Evolutionary conservation across 2,113 vertebrate species (phyloP), one percentile per base, ranked within the genome.

Genomic region (Passer domesticus): DNA sequence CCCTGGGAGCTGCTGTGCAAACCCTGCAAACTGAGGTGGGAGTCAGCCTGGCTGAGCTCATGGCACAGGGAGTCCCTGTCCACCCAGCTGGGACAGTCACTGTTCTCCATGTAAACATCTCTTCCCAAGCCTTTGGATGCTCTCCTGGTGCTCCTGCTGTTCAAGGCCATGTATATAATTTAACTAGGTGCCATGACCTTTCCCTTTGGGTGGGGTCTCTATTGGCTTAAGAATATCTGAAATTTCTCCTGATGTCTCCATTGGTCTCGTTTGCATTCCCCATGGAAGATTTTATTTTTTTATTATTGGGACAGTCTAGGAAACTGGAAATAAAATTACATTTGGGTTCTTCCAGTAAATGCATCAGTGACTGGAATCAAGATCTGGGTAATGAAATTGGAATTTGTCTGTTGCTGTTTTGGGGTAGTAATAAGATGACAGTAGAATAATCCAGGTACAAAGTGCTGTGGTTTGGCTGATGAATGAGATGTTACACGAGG

Each of bases 301-400:
- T 76, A 11, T 64, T 49, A 49, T 59, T 75, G 53, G 50, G 49
- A 50, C 33, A 87, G 46, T 79, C 66, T 79, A 73, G 67, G 60
- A 76, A 91, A 92, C 58, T 46, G 53, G 63, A 77, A 85, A 89
- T 70, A 53, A 43, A 66, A 84, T 95, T 72, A 79, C 1, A 0
- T 39, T 25, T 50, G 74, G 37, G 41, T 75, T 79, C 84, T 78
- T 91, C 78, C 91, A 84, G 81, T 68, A 39, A 67, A 83, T 87
- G 67, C 31, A 4, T 92, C 89, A 91, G 6, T 95, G 89, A 83
- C 89, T 75, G 92, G 92, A 94, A 94, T 5, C 22, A 24, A 72
- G 89, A 23, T 37, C 73, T 47, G 33, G 53, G 21, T 94, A 92
- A 95, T 82, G 91, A 89, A 81, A 94, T 92, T 94, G 89, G 74